These are phyloP conservation scores for Halcyon malimbica DNA, from an alignment of 2,113 vertebrate species.

Conservation along the genomic window DNA sequence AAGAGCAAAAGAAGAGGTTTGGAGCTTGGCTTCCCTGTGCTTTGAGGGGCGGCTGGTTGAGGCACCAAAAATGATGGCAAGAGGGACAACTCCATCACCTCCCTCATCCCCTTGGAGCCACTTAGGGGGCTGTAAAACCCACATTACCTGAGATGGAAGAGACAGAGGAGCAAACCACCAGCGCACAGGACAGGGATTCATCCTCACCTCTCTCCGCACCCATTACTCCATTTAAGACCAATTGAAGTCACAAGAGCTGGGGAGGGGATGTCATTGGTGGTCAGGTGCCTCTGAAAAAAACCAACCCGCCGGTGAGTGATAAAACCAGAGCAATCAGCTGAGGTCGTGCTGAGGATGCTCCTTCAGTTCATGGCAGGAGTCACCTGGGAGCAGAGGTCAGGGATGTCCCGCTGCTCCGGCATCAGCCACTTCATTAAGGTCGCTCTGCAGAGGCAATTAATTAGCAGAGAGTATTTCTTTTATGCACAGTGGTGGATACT, in stretches of 20 bases:
- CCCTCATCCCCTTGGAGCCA: background rate
- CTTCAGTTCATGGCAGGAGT: background rate
- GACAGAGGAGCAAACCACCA: background rate
- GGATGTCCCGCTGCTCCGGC: background rate
- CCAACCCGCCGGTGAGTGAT: background rate
- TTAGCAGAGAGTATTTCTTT: background rate
- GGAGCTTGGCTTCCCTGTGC: background rate
- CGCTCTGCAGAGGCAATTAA: background rate
- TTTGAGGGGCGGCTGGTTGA: background rate
- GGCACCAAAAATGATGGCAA: background rate
- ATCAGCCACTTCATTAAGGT: background rate
- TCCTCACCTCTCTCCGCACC: background rate
- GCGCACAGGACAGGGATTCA: background rate
- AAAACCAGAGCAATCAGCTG: background rate
- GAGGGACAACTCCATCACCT: background rate
- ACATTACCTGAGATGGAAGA: background rate
- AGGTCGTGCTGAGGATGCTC: background rate
- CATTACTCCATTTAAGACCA: background rate
- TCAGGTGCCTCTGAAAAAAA: background rate
- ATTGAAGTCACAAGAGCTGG: background rate
- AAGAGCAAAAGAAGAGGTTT: background rate
- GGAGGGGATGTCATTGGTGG: background rate
- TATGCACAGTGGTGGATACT: background rate
- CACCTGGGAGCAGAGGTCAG: background rate
- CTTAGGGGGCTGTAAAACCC: background rate